Percentiles rank a stretch among this genome's conserved stretches.
Conservation (phyloP, 2,888 invertebrate genomes). For the Gibbula magus region DNA sequence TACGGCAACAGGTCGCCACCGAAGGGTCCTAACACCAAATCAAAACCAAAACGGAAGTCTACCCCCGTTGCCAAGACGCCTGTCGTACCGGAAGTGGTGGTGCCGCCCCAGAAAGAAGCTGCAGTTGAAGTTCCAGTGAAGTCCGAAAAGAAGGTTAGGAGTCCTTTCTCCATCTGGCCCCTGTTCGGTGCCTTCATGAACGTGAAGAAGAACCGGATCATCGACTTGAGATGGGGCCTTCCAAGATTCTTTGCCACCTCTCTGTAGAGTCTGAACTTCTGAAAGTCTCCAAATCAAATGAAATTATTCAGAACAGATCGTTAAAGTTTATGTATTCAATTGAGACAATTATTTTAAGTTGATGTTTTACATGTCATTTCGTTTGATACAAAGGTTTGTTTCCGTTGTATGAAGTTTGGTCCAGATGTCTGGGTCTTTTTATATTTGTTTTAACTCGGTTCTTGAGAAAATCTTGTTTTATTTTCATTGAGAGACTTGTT, state of each 20-base stretch:
- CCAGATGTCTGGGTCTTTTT: no score
- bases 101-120: not conserved
- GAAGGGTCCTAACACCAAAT: not conserved
- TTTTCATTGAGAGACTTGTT: no score
- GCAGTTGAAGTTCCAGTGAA: not conserved
- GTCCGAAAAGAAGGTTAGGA: not conserved
- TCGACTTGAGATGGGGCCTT: not conserved
- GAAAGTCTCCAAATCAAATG: not conserved
- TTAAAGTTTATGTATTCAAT: no score
- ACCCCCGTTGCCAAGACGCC: not conserved
- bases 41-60: not conserved
- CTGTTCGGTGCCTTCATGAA: slow-evolving; percentile 1
- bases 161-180: not conserved
- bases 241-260: not conserved
- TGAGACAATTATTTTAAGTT: no score
- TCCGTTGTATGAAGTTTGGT: no score
- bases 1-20: not conserved
- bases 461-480: no score
- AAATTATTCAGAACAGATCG: no score
- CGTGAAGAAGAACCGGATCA: not conserved
- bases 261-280: not conserved
- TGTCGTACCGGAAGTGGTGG: not conserved
- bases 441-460: no score
- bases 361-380: no score
- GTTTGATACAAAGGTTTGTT: no score